Base-by-base conservation (phyloP, 2,797 vertebrate genomes). In the Hippopotamyrus pictus region DNA sequence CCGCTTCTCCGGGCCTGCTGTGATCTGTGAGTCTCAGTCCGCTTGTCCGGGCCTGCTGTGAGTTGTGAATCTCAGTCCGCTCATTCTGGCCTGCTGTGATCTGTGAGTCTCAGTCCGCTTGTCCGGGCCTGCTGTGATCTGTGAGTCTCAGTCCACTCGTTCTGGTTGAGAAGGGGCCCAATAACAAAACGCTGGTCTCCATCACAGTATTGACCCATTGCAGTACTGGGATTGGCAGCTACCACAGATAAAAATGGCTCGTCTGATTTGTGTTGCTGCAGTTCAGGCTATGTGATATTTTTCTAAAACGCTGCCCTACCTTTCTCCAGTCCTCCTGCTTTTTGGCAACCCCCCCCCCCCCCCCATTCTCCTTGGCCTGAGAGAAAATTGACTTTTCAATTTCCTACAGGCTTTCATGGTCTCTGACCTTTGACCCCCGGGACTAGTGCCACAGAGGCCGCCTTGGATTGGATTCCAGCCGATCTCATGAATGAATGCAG, bases 251-350 rank as follows among this genome's bases (percentile, higher is more conserved):
- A 37, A 76, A 37, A 73, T 73, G 59, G 3, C 22, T 25, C 2
- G 8, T 65, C 59, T 76, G 33, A 8, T 76, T 76, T 41, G 29
- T 37, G 65, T 73, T 73, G 37, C 37, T 76, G 33, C 14, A 41
- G 12, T 37, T 76, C 33, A 41, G 69, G 33, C 69, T 41, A 19
- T 44, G 79, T 83, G 79, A 14, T 69, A 5, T 22, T 50, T 46
- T 50, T 50, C 8, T 48, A n/a, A 84, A 84, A 84, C 0, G 11
- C 19, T 84, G n/a, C 7, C 37, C 46, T 12, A 19, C 19, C 46
- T 22, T 48, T 46, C 50, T 57, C 50, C 86, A 22, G 17, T 89
- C 44, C 92, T 90, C 90, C 90, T 90, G 91, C 90, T 91, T 90
- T 54, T 88, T 88, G 87, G 89, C 6, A 57, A 3, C 51, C 14